phyloP scores from a whole-genome alignment of 2,888 invertebrate species.

The Chromoteleia sp. region DNA sequence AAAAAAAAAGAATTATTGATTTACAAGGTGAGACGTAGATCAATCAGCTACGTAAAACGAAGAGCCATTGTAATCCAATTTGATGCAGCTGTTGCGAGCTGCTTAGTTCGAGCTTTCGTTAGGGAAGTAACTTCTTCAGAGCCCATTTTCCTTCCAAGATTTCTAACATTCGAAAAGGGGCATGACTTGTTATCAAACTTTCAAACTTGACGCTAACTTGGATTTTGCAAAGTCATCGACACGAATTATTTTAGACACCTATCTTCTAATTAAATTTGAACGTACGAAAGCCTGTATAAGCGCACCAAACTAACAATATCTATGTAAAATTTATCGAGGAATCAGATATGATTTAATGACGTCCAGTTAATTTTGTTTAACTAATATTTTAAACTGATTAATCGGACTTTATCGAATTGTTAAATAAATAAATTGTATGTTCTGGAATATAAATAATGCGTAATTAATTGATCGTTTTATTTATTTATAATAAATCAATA shows the following conservation, averaged over 20 bases:
- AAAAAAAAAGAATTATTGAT: constrained; percentile 49
- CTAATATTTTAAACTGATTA: too few species aligned
- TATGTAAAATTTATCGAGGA: constrained; percentile 3
- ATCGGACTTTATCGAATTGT: too few species aligned
- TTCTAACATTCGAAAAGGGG: constrained; percentile 17
- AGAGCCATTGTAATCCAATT: constrained; percentile 55
- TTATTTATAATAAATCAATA: too few species aligned
- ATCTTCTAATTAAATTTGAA: constrained; percentile 19
- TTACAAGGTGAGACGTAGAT: constrained; percentile 36
- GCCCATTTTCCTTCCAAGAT: constrained; percentile 32
- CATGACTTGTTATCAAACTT: constrained; percentile 21
- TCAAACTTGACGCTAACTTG: background rate
- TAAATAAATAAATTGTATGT: too few species aligned
- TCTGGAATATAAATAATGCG: too few species aligned
- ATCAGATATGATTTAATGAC: constrained; percentile 11
- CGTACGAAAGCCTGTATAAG: constrained; percentile 7
- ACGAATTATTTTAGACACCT: constrained; percentile 6
- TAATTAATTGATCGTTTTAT: too few species aligned
- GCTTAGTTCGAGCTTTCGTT: constrained; percentile 35
- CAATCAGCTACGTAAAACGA: constrained; percentile 28
- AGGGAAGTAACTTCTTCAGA: constrained; percentile 27
- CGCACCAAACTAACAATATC: constrained; percentile 4
- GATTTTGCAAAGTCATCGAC: constrained; percentile 18
- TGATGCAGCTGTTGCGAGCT: constrained; percentile 47
- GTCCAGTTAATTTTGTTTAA: background rate